phyloP scores from a whole-genome alignment of 2,797 vertebrate species.

The Neopelma chrysocephalum region DNA sequence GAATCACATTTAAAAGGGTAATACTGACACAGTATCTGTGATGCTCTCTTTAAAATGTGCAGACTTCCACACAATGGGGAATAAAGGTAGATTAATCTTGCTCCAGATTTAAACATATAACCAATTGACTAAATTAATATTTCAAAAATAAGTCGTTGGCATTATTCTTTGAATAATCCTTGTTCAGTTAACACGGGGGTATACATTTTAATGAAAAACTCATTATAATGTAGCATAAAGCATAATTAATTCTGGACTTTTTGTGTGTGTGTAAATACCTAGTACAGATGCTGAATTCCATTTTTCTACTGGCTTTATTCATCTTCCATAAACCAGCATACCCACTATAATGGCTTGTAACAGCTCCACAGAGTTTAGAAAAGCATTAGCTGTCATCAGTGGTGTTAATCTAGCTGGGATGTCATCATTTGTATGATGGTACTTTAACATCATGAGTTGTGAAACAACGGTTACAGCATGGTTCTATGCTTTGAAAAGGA shows the following conservation, averaged over 20 bases:
- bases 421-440: constrained; percentile 23
- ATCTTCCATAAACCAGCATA: constrained; percentile 75
- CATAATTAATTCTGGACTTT: constrained; percentile 73
- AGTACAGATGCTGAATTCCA: constrained; percentile 65
- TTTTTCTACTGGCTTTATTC: constrained; percentile 72
- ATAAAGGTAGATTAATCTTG: constrained; percentile 55
- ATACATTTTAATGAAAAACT: constrained; percentile 76
- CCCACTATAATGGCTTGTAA: constrained; percentile 67
- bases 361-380: constrained; percentile 64
- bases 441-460: constrained; percentile 21
- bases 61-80: constrained; percentile 21
- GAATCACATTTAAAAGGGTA: background rate
- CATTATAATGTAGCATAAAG: constrained; percentile 70
- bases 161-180: constrained; percentile 71
- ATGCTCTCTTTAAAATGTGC: background rate
- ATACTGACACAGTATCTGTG: background rate
- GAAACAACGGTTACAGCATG: constrained; percentile 1
- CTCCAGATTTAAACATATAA: constrained; percentile 63
- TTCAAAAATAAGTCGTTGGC: constrained; percentile 55
- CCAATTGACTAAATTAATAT: constrained; percentile 72
- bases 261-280: constrained; percentile 67
- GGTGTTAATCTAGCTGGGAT: constrained; percentile 38
- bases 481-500: background rate
- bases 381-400: constrained; percentile 56
- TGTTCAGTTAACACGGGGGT: constrained; percentile 71